Conservation (phyloP, 2,888 invertebrate species). For the Philopedon plagiatum region DNA sequence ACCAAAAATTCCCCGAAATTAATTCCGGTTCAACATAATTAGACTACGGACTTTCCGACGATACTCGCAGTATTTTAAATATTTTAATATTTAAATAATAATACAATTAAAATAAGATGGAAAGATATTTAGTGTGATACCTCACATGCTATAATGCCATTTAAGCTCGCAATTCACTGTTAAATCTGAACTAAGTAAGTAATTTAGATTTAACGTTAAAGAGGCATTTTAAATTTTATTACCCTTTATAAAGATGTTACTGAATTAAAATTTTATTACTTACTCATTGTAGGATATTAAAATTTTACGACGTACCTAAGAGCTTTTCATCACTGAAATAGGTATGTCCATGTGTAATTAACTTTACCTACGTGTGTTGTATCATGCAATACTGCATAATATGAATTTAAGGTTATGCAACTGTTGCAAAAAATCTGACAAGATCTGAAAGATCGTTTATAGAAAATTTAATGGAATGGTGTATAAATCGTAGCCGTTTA, state of each 20-base stretch:
- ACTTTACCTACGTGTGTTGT: neutral
- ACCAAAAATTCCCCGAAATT: too few relatives aligned
- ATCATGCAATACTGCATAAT: neutral
- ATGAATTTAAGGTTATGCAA: too few relatives aligned
- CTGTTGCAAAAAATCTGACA: too few relatives aligned
- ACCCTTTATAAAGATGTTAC: slow-evolving; percentile 7
- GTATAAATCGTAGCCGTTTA: too few relatives aligned
- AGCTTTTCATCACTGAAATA: slow-evolving; percentile 9
- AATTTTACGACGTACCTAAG: slow-evolving; percentile 2
- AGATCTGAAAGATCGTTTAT: too few relatives aligned
- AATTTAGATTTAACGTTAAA: slow-evolving; percentile 11
- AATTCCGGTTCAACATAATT: too few relatives aligned
- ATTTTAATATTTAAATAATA: too few relatives aligned
- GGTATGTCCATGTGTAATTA: neutral
- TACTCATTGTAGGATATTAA: slow-evolving; percentile 3
- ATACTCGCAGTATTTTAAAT: too few relatives aligned
- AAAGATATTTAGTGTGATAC: neutral
- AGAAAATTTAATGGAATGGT: too few relatives aligned
- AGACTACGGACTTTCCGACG: too few relatives aligned
- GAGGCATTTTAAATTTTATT: slow-evolving; percentile 8
- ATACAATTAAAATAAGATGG: neutral
- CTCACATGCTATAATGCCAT: slow-evolving; percentile 1
- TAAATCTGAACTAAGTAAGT: slow-evolving; percentile 7
- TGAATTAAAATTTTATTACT: slow-evolving; percentile 14
- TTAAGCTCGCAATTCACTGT: neutral